Percentiles rank a stretch among this genome's conserved stretches.
phyloP scores from a whole-genome alignment of 2,797 vertebrate species.

The Gadopsis marmoratus region DNA sequence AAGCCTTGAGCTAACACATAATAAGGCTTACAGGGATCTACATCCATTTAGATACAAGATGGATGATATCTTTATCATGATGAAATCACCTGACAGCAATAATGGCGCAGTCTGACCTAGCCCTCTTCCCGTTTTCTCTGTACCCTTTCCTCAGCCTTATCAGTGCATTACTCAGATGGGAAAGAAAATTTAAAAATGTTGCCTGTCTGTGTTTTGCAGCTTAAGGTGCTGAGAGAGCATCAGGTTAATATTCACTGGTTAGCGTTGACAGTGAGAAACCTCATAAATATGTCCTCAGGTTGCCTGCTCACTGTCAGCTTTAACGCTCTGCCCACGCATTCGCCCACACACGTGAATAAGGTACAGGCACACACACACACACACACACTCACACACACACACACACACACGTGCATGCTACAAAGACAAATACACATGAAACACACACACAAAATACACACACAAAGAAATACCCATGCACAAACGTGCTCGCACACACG shows the following conservation, averaged over 20 bases:
- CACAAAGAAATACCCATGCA: slow-evolving; percentile 31
- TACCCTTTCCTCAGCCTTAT: slow-evolving; percentile 57
- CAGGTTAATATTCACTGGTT: slow-evolving; percentile 79
- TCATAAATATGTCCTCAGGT: slow-evolving; percentile 79
- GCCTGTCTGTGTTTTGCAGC: slow-evolving; percentile 58
- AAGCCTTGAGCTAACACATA: slow-evolving; percentile 55
- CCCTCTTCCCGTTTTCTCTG: slow-evolving; percentile 47
- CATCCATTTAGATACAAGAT: slow-evolving; percentile 59
- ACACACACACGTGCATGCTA: slow-evolving; percentile 12
- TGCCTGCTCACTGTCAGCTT: slow-evolving; percentile 73
- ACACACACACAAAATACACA: slow-evolving; percentile 9
- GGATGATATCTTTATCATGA: slow-evolving; percentile 64
- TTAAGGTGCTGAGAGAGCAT: slow-evolving; percentile 66
- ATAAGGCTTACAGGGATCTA: slow-evolving; percentile 43
- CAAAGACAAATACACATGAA: slow-evolving; percentile 32
- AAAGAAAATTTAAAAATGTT: slow-evolving; percentile 56
- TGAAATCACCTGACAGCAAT: slow-evolving; percentile 63
- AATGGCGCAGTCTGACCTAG: slow-evolving; percentile 45
- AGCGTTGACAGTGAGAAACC: slow-evolving; percentile 65
- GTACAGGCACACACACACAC: slow-evolving; percentile 47
- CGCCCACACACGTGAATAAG: slow-evolving; percentile 68
- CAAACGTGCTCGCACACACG: slow-evolving; percentile 53
- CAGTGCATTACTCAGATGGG: slow-evolving; percentile 57
- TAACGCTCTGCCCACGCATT: slow-evolving; percentile 74
- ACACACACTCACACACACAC: slow-evolving; percentile 37